Conservation (phyloP, 2,888 invertebrate species). For the Lasioglossum marginatum region DNA sequence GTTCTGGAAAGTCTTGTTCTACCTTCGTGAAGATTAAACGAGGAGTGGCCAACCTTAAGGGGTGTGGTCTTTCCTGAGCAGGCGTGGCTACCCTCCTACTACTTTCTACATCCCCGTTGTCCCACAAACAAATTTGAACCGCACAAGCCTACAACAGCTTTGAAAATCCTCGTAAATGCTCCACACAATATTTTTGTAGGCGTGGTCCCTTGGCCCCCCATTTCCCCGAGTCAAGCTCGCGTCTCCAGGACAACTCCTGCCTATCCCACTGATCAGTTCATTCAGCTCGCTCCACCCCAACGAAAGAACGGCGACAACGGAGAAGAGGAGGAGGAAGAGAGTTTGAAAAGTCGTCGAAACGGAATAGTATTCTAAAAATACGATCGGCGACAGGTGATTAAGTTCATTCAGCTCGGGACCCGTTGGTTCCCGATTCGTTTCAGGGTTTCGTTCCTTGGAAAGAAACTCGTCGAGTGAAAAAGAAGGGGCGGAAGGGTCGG, state of each 20-base stretch:
- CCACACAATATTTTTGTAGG: not conserved
- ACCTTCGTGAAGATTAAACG: not conserved
- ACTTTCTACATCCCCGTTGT: not conserved
- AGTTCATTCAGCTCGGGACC: conserved; percentile 5
- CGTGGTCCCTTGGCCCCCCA: not conserved
- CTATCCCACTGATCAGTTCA: not conserved
- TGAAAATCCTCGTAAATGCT: not conserved
- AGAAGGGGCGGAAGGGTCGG: not conserved
- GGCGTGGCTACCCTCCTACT: not conserved
- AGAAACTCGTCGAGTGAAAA: not conserved
- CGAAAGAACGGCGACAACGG: not conserved
- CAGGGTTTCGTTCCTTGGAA: not conserved
- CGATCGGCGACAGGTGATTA: not conserved
- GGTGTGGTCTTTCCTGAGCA: not conserved
- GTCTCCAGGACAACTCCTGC: not conserved
- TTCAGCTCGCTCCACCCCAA: not conserved
- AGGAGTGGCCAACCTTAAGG: not conserved
- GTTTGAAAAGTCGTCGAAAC: conserved; percentile 1
- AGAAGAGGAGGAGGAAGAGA: not conserved
- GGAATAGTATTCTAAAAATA: conserved; percentile 16
- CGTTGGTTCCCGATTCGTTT: not conserved
- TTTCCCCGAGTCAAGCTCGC: not conserved
- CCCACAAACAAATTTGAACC: not conserved
- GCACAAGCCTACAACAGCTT: not conserved
- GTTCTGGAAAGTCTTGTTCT: not conserved